Evolutionary conservation across 2,888 invertebrate genomes (phyloP).

Genomic region (Rotaria sp.): DNA sequence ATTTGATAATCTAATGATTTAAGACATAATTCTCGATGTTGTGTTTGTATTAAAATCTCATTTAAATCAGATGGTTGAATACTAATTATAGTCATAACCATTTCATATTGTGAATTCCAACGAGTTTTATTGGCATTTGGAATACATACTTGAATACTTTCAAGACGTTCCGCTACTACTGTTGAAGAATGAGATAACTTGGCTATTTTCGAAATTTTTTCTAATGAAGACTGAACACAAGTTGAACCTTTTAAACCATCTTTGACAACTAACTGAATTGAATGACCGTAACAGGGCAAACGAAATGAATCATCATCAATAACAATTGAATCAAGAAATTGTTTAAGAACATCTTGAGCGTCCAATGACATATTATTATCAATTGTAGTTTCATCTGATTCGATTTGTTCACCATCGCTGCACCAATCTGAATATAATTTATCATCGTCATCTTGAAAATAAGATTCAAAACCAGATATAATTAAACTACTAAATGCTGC

Average conservation of each 20-base stretch:
- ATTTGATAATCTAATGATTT: slow-evolving; percentile 19
- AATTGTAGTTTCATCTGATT: background rate
- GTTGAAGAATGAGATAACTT: background rate
- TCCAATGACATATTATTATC: background rate
- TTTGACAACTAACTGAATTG: background rate
- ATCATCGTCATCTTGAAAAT: background rate
- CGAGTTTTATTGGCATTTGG: slow-evolving; percentile 22
- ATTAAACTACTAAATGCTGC: background rate
- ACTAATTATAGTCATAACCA: background rate
- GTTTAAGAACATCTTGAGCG: background rate
- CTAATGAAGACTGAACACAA: background rate
- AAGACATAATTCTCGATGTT: slow-evolving; percentile 22
- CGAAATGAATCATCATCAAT: background rate
- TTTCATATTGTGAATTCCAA: slow-evolving; percentile 15
- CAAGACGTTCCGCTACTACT: background rate
- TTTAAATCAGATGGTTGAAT: slow-evolving; percentile 22
- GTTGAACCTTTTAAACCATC: slow-evolving; percentile 6
- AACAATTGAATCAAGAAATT: background rate
- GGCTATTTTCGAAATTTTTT: slow-evolving; percentile 20
- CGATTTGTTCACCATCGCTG: background rate
- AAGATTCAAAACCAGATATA: background rate
- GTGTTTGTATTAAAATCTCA: slow-evolving; percentile 19
- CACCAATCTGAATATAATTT: too few relatives aligned
- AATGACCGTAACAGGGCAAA: background rate
- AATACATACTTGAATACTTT: background rate